Evolutionary conservation across 2,888 invertebrate species (phyloP), one percentile per base, ranked within the genome.

Genomic region (Erebia epiphron): DNA sequence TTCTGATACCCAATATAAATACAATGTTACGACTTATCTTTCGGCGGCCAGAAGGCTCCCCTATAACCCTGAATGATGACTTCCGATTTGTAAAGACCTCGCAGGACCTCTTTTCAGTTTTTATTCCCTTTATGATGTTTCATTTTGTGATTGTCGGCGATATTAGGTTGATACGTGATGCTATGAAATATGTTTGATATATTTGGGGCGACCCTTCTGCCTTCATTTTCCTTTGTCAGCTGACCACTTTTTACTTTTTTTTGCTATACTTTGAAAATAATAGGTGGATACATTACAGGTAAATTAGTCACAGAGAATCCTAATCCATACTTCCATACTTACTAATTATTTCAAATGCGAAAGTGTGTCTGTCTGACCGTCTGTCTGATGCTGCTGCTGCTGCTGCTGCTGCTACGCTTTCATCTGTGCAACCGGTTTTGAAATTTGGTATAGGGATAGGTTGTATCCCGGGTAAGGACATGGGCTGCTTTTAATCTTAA

Each of bases 81-180:
- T 89, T 83, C 80, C 92, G 87, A 91, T 92, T 92, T 92, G 91
- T 92, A 88, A 88, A 87, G 87, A 85, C 87, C 87, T 86, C 84
- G 82, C 83, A 87, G 84, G 83, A 82, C 81, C 84, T 90, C 90
- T 89, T 91, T 91, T 89, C 87, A 90, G 89, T 92, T 91, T 91
- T 91, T 91, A 90, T 90, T 87, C 82, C 86, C 86, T 85, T 86
- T 90, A 89, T 89, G 90, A 90, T 91, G 91, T 90, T 91, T 91
- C 89, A 88, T 90, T 90, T 89, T 90, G 88, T 91, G 87, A 91
- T 91, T 90, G 90, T 86, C 86, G 83, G 82, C 82, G 82, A 83
- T 87, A 88, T 88, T 86, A 86, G 83, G 82, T 77, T 75, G 79
- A 80, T 82, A 87, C 87, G 90, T 90, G 89, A 85, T 79, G 85